These are phyloP conservation scores for Gastrophysa polygoni DNA, from an alignment of 2,888 invertebrate species.

Conservation along the genomic window DNA sequence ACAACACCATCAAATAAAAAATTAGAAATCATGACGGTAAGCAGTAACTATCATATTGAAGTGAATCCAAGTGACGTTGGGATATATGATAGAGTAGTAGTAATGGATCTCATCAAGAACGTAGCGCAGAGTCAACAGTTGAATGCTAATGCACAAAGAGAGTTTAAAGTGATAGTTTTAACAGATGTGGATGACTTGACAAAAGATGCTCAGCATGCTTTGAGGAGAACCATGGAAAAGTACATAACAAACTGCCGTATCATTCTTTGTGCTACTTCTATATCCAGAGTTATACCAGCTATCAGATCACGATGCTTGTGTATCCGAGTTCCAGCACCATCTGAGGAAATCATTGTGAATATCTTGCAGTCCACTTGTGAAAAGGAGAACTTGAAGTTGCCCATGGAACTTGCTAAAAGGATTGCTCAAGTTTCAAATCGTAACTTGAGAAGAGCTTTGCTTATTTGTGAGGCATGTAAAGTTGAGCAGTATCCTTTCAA, in stretches of 20 bases:
- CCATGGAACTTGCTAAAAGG: constrained; percentile 74
- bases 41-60: constrained; percentile 90
- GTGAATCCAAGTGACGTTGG: constrained; percentile 98
- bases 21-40: constrained; percentile 92
- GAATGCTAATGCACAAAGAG: constrained; percentile 83
- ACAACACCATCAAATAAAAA: constrained; percentile 92
- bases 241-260: constrained; percentile 94
- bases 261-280: constrained; percentile 92
- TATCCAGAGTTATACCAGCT: constrained; percentile 95
- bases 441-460: constrained; percentile 88
- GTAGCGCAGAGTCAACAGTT: constrained; percentile 96
- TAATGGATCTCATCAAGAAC: constrained; percentile 96
- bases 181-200: constrained; percentile 95
- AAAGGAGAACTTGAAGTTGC: constrained; percentile 81
- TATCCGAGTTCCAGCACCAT: constrained; percentile 90
- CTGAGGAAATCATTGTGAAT: constrained; percentile 72
- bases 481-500: constrained; percentile 87
- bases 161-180: constrained; percentile 96
- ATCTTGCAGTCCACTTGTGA: constrained; percentile 69
- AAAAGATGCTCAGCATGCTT: constrained; percentile 97
- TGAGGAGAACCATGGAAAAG: constrained; percentile 99
- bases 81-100: constrained; percentile 93
- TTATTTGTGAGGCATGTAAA: constrained; percentile 93
- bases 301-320: constrained; percentile 91
- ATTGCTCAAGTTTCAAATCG: constrained; percentile 82